Evolutionary conservation across 1,140 invertebrate genomes (phyloP).

Genomic region (Hylyphantes graminicola): DNA sequence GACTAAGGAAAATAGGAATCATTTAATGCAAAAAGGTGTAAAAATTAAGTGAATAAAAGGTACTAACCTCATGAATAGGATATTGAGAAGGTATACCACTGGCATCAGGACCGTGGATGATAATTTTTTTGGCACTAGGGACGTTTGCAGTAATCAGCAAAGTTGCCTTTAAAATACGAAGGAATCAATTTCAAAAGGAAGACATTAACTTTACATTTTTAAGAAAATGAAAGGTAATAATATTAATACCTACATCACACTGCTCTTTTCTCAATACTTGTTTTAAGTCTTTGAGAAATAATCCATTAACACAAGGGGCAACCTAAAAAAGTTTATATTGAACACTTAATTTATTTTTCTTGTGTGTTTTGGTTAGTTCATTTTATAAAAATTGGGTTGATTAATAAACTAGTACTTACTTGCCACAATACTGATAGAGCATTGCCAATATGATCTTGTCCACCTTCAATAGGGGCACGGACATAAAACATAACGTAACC

Average conservation of each 20-base stretch:
- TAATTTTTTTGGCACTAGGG: constrained; percentile 98
- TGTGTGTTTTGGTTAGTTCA: too few relatives aligned
- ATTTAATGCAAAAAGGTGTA: background rate
- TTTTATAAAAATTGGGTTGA: background rate
- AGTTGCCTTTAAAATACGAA: constrained; percentile 74
- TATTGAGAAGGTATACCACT: constrained; percentile 98
- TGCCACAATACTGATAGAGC: constrained; percentile 96
- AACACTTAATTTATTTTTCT: background rate
- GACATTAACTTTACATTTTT: background rate
- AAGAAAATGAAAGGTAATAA: background rate
- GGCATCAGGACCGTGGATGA: constrained; percentile 93
- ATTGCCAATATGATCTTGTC: constrained; percentile 91
- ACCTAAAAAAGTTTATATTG: constrained; percentile 73
- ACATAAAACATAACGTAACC: constrained; percentile 99
- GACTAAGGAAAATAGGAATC: background rate
- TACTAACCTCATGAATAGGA: constrained; percentile 85
- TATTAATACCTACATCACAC: constrained; percentile 80
- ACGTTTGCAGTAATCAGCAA: constrained; percentile 98
- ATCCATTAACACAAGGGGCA: constrained; percentile 94
- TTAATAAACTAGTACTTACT: constrained; percentile 72
- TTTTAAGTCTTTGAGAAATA: constrained; percentile 99
- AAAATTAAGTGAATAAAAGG: background rate
- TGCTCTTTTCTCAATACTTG: constrained; percentile 99
- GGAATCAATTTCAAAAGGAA: background rate
- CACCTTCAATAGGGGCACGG: constrained; percentile 91